Evolutionary conservation across 1,140 invertebrate genomes (phyloP).

Genomic region (Mylabris phalerata): DNA sequence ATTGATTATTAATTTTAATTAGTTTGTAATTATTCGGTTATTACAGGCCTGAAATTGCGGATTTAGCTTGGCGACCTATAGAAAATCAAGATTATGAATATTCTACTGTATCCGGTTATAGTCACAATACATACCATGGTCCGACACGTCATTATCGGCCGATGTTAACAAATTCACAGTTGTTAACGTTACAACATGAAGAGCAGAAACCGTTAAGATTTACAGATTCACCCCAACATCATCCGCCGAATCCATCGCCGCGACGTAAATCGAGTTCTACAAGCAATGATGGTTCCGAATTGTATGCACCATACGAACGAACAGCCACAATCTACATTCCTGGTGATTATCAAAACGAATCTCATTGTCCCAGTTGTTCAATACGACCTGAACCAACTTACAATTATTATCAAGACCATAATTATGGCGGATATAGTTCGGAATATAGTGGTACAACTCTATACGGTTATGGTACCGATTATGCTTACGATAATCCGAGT

Average conservation of each 20-base stretch:
- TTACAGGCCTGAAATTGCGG: conserved; percentile 32
- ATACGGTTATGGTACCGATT: conserved; percentile 40
- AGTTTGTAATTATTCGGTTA: conserved; percentile 5
- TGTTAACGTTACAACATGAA: conserved; percentile 44
- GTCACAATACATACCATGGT: conserved; percentile 88
- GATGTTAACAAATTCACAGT: conserved; percentile 46
- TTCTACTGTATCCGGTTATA: conserved; percentile 53
- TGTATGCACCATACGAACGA: conserved; percentile 44
- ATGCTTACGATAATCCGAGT: conserved; percentile 56
- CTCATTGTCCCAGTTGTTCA: conserved; percentile 21
- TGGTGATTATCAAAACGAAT: conserved; percentile 42
- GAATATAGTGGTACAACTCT: conserved; percentile 38
- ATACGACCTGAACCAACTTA: conserved; percentile 21
- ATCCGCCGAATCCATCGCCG: conserved; percentile 62
- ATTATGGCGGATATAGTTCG: conserved; percentile 37
- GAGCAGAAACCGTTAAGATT: conserved; percentile 63
- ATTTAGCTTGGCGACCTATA: conserved; percentile 34
- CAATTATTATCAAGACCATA: conserved; percentile 29
- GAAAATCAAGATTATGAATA: conserved; percentile 49
- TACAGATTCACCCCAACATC: conserved; percentile 70
- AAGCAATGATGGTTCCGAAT: conserved; percentile 54
- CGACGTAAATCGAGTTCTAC: conserved; percentile 61
- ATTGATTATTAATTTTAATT: neutral
- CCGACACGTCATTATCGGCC: conserved; percentile 70
- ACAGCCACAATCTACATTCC: conserved; percentile 51